Base-by-base conservation (phyloP, 1,140 invertebrate genomes). In the Centruroides sculpturatus region DNA sequence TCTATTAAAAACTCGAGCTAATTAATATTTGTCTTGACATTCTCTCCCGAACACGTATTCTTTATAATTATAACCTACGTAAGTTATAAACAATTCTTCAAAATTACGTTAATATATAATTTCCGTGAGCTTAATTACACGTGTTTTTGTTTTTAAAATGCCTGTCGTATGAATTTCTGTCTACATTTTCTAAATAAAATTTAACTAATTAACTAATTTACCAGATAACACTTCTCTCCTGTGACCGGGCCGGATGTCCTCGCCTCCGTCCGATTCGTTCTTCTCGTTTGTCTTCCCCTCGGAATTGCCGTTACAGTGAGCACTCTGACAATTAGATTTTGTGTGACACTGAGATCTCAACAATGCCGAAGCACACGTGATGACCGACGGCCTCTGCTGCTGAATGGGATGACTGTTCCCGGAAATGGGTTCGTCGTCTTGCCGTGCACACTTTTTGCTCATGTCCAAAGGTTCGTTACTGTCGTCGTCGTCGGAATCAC, bases 331-430 rank as follows among this genome's bases (percentile, higher is more conserved):
- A n/a, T 49, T 7, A 57, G 57, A 59, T 52, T 54, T 48, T 52
- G 10, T 13, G 57, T 34, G 35, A 51, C 61, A 57, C 35, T 60
- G 57, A 46, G 64, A 60, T 55, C 60, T 36, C 49, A 66, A 47
- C 59, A 66, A 56, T 48, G 64, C 58, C 59, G 65, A 66, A 47
- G 70, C 67, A 64, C 71, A 72, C 34, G 71, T 72, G 53, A 73
- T 73, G 35, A 73, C 71, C n/a, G 69, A 70, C 36, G 71, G 71
- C 35, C 71, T 59, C 35, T 64, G 62, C 59, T 67, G 66, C 55
- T 71, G 68, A 56, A 62, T 35, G 11, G 11, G 55, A 13, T 12
- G 13, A 50, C 13, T 50, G n/a, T 48, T 13, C n/a, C 10, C 34
- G 13, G 51, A 51, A 13, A 4, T 7, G 6, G 52, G 48, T 46